Evolutionary conservation across 2,113 vertebrate genomes (phyloP).

Genomic region (Neodon shergylaensis): DNA sequence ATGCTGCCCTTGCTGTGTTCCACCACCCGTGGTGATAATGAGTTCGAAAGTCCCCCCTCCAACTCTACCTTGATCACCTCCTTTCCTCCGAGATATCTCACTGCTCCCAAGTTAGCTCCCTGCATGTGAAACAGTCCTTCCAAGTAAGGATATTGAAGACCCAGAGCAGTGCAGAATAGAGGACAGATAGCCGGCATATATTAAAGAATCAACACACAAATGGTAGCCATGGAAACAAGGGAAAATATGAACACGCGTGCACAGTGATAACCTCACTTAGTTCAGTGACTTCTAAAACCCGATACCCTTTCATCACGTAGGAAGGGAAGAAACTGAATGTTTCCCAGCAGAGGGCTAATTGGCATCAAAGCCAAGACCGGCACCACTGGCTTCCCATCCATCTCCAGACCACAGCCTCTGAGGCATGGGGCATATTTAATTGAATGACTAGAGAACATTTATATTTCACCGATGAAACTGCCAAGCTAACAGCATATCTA

Average conservation of each 20-base stretch:
- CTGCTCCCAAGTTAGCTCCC: background rate
- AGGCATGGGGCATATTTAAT: background rate
- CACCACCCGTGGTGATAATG: too few relatives aligned
- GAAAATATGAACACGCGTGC: background rate
- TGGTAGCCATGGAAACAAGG: background rate
- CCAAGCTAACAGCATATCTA: background rate
- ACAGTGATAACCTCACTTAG: background rate
- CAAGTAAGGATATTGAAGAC: background rate
- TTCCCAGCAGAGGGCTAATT: background rate
- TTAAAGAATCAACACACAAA: background rate
- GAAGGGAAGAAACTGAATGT: background rate
- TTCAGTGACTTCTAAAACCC: background rate
- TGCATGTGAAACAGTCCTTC: background rate
- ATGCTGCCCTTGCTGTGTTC: background rate
- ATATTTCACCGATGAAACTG: slow-evolving; percentile 14
- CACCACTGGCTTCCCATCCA: background rate
- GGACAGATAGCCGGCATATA: background rate
- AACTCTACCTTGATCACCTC: background rate
- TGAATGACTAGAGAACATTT: background rate
- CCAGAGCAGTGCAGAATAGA: background rate
- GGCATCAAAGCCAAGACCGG: background rate
- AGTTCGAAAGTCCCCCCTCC: background rate
- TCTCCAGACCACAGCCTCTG: background rate
- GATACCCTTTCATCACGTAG: background rate
- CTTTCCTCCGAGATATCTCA: background rate